Percentiles rank a stretch among this genome's conserved stretches.
These are phyloP conservation scores for Caiman crocodilus DNA, from an alignment of 2,797 vertebrate genomes.

Conservation along the genomic window DNA sequence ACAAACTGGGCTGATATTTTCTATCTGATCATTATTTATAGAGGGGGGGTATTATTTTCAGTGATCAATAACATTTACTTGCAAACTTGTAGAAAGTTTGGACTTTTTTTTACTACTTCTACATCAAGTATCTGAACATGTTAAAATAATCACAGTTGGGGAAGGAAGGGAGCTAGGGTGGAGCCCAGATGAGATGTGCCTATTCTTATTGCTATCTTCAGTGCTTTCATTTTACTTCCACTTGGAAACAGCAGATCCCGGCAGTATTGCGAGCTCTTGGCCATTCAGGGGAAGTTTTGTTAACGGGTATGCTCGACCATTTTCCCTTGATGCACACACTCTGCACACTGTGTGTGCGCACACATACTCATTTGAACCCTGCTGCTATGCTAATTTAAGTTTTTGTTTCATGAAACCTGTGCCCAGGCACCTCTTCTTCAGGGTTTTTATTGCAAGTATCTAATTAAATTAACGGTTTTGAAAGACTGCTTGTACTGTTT, in stretches of 20 bases:
- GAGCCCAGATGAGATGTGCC: neutral
- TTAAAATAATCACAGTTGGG: neutral
- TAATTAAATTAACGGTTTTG: neutral
- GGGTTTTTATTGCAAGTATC: neutral
- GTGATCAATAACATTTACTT: rapidly evolving
- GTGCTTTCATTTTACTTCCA: neutral
- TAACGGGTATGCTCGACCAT: neutral
- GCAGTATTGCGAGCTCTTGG: neutral
- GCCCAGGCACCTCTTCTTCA: neutral
- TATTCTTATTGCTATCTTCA: neutral
- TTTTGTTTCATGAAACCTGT: neutral
- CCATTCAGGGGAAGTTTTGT: neutral
- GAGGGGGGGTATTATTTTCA: neutral
- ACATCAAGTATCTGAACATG: neutral
- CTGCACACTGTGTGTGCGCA: neutral
- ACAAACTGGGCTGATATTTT: neutral
- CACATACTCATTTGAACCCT: rapidly evolving
- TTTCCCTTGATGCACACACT: no score
- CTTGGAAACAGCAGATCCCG: neutral
- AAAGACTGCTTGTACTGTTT: neutral
- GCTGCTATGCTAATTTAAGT: neutral
- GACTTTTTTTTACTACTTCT: neutral
- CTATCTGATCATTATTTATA: neutral
- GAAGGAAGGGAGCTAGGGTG: neutral
- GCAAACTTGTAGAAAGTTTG: neutral